Conservation (phyloP, 2,113 vertebrate genomes). For the Abramis brama region DNA sequence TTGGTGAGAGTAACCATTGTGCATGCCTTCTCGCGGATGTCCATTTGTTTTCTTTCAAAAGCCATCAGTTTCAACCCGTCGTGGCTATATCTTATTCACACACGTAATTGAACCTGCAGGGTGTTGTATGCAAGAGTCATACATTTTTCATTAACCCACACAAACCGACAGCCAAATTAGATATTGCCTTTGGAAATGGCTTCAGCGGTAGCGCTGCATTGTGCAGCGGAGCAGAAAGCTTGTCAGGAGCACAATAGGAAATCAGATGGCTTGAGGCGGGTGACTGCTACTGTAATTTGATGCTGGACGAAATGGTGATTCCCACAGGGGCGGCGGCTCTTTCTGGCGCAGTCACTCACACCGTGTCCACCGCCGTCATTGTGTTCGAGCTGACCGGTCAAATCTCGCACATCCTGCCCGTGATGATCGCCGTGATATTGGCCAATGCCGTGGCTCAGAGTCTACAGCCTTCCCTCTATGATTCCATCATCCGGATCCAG, state of each 20-base stretch:
- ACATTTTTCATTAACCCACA: constrained; percentile 51
- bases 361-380: constrained; percentile 96
- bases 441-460: constrained; percentile 96
- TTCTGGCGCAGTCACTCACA: constrained; percentile 96
- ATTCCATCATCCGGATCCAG: constrained; percentile 99
- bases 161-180: constrained; percentile 49
- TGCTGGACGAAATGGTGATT: background rate
- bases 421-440: constrained; percentile 98
- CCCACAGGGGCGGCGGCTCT: constrained; percentile 87
- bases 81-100: constrained; percentile 43
- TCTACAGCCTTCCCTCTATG: constrained; percentile 95
- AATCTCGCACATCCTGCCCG: constrained; percentile 96
- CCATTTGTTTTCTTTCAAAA: constrained; percentile 40
- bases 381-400: constrained; percentile 98
- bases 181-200: constrained; percentile 61
- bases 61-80: constrained; percentile 40
- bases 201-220: constrained; percentile 43
- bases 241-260: constrained; percentile 50
- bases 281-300: constrained; percentile 47
- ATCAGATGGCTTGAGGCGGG: constrained; percentile 48
- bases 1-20: constrained; percentile 80
- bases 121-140: constrained; percentile 49
- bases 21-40: background rate
- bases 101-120: constrained; percentile 50
- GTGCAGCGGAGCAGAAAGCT: constrained; percentile 47